A percentile compares a stretch with the other conserved stretches of the same genome.
Evolutionary conservation across 2,888 invertebrate species (phyloP).

Genomic region (Yponomeuta plumbellus): DNA sequence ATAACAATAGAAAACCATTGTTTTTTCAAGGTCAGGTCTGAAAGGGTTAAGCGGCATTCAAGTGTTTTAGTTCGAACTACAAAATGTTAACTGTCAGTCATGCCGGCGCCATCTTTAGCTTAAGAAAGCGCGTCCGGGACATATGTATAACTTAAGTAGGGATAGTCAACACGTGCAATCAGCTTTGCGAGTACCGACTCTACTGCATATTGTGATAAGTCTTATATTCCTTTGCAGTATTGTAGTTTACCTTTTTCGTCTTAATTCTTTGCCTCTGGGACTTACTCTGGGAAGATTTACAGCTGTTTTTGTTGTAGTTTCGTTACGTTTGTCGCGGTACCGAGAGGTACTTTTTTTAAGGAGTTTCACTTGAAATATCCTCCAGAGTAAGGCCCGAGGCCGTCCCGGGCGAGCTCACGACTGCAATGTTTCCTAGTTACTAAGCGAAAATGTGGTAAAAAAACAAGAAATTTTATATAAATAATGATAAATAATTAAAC

Average conservation of each 20-base stretch:
- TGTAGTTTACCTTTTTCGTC: constrained; percentile 19
- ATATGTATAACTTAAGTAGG: constrained; percentile 7
- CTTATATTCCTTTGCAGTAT: constrained; percentile 39
- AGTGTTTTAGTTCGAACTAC: too few relatives aligned
- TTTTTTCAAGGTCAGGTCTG: too few relatives aligned
- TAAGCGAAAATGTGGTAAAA: constrained; percentile 6
- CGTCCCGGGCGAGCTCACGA: constrained; percentile 12
- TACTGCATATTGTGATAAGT: constrained; percentile 59
- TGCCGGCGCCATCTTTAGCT: neutral
- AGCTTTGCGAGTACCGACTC: constrained; percentile 14
- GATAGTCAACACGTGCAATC: constrained; percentile 12
- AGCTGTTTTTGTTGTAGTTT: neutral
- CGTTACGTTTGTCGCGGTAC: neutral
- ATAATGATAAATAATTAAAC: neutral
- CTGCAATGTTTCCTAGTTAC: constrained; percentile 15
- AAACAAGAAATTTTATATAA: constrained; percentile 28
- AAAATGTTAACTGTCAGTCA: neutral
- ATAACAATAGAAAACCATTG: too few relatives aligned
- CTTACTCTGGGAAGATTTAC: neutral
- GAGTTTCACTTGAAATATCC: neutral
- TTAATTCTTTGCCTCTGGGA: neutral
- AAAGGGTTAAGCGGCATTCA: too few relatives aligned
- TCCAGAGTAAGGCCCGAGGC: neutral
- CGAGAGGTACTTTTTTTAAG: neutral
- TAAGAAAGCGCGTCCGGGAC: constrained; percentile 4